These are phyloP conservation scores for Andrena fulva DNA, from an alignment of 2,888 invertebrate genomes.

Conservation along the genomic window DNA sequence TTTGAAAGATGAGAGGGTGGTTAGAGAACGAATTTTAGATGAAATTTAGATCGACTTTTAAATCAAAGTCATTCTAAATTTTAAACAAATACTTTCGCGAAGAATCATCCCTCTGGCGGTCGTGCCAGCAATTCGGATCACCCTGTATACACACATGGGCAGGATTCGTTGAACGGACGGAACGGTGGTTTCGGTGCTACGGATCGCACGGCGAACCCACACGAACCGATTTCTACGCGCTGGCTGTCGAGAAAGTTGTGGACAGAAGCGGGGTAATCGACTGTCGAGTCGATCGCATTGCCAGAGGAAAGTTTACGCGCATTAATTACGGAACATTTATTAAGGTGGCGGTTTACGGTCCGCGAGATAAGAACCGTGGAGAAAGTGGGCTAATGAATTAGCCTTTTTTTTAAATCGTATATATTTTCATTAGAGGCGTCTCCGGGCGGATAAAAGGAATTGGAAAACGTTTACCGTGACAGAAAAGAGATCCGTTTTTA, in stretches of 20 bases:
- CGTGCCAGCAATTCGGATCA: background rate
- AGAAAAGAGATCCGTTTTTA: background rate
- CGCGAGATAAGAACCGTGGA: background rate
- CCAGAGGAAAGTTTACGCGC: conserved; percentile 28
- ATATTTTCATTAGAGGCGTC: conserved; percentile 16
- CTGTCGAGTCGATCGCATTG: conserved; percentile 9
- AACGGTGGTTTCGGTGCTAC: conserved; percentile 43
- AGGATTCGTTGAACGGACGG: conserved; percentile 53
- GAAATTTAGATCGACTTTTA: no score
- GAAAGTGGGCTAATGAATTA: conserved; percentile 21
- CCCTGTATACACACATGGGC: background rate
- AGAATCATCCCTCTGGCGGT: no score
- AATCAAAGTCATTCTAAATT: no score
- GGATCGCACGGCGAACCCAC: conserved; percentile 28
- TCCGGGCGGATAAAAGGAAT: background rate
- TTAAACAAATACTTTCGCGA: no score
- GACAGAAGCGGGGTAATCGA: conserved; percentile 17
- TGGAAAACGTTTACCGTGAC: background rate
- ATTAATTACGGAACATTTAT: conserved; percentile 31
- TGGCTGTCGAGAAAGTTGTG: conserved; percentile 35
- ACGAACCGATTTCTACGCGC: conserved; percentile 19
- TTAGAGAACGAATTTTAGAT: no score
- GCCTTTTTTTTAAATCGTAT: conserved; percentile 2
- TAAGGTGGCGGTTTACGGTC: conserved; percentile 4
- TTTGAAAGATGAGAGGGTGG: no score